These are phyloP conservation scores for Delichon dasypus DNA, from an alignment of 2,797 vertebrate species.

Conservation along the genomic window DNA sequence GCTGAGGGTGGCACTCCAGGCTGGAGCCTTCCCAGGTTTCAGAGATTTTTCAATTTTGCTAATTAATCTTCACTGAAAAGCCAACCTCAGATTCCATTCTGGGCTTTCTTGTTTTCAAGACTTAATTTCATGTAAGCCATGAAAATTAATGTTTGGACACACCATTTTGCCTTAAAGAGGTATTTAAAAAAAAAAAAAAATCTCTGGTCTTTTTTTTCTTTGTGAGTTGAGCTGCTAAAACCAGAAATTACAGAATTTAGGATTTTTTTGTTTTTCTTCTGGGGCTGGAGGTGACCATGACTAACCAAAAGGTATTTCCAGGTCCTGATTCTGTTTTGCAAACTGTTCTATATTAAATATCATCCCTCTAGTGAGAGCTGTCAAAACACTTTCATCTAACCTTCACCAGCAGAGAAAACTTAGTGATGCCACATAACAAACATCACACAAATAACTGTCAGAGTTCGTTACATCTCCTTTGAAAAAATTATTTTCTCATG, in stretches of 20 bases:
- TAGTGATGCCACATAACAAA: constrained; percentile 70
- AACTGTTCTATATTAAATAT: constrained; percentile 74
- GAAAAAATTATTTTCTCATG: constrained; percentile 5
- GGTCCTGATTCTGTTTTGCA: constrained; percentile 60
- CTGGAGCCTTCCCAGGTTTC: neutral
- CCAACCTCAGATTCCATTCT: neutral
- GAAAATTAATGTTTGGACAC: neutral
- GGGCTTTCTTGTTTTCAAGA: neutral
- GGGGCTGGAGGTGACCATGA: constrained; percentile 57
- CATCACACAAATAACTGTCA: constrained; percentile 78
- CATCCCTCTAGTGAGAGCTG: constrained; percentile 72
- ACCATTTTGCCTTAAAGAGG: neutral
- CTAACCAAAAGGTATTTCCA: constrained; percentile 61
- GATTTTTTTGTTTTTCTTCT: neutral
- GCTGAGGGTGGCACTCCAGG: neutral
- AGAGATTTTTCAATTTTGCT: neutral
- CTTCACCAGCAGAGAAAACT: constrained; percentile 61
- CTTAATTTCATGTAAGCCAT: neutral
- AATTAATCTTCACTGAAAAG: neutral
- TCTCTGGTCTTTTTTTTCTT: neutral
- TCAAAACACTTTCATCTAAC: constrained; percentile 77
- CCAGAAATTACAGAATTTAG: neutral
- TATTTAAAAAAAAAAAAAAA: neutral
- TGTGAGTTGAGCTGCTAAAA: neutral
- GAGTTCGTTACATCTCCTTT: constrained; percentile 63